Conservation (phyloP, 2,888 invertebrate species). For the Leucoptera coffeella region DNA sequence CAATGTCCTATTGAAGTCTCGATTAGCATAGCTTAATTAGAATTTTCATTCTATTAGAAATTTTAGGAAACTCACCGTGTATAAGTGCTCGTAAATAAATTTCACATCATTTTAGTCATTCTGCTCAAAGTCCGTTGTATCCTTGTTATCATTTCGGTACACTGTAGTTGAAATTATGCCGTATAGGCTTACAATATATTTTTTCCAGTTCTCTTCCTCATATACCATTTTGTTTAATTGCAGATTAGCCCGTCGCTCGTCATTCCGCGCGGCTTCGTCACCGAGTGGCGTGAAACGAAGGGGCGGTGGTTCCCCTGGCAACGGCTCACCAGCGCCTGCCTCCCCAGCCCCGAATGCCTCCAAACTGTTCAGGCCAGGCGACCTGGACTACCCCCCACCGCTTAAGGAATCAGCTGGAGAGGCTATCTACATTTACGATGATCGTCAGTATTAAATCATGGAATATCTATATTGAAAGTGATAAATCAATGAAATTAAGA, state of each 20-base stretch:
- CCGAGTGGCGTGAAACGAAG: conserved; percentile 39
- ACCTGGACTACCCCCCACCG: conserved; percentile 38
- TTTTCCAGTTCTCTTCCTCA: background rate
- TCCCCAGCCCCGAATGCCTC: conserved; percentile 45
- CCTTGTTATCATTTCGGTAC: no score
- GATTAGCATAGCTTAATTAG: no score
- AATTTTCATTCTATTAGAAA: no score
- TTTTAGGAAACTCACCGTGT: no score
- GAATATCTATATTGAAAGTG: no score
- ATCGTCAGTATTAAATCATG: conserved; percentile 30
- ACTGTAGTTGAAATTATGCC: background rate
- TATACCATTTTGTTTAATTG: background rate
- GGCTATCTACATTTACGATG: conserved; percentile 53
- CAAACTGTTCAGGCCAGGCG: conserved; percentile 40
- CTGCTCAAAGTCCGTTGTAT: no score
- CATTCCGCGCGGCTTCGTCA: conserved; percentile 52
- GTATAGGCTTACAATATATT: background rate
- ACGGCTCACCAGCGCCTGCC: conserved; percentile 34
- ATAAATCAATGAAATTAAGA: no score
- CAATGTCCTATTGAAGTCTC: no score
- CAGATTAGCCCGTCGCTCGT: conserved; percentile 63
- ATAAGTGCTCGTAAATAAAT: no score
- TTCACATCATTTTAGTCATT: no score
- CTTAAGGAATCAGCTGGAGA: conserved; percentile 63
- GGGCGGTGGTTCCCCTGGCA: conserved; percentile 33